Conservation (phyloP, 2,888 invertebrate genomes). For the Oxyscelio sp. region DNA sequence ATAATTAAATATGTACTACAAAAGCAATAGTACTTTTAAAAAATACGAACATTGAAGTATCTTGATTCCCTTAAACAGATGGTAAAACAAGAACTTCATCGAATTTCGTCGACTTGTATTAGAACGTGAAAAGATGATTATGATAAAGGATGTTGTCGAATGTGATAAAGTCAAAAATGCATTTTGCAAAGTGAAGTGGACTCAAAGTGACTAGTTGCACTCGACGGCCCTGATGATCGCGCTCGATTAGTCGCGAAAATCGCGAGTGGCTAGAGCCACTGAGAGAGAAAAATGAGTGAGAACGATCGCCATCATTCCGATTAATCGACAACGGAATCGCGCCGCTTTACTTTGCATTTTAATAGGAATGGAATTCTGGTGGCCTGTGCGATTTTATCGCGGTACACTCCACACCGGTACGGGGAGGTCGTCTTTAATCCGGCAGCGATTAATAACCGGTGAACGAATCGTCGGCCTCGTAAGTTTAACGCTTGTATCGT, state of each 20-base stretch:
- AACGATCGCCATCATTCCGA: slow-evolving; percentile 65
- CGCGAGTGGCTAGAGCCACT: slow-evolving; percentile 38
- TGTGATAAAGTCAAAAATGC: slow-evolving; percentile 51
- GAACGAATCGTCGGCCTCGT: slow-evolving; percentile 78
- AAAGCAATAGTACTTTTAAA: no score
- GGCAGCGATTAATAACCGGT: slow-evolving; percentile 82
- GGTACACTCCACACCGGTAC: slow-evolving; percentile 80
- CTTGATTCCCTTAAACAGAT: no score
- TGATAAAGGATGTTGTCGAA: slow-evolving; percentile 49
- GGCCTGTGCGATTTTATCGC: slow-evolving; percentile 76
- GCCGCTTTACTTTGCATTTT: slow-evolving; percentile 75
- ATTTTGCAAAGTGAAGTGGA: slow-evolving; percentile 38
- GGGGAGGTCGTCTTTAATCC: slow-evolving; percentile 81
- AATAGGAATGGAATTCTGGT: slow-evolving; percentile 78
- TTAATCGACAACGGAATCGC: slow-evolving; percentile 75
- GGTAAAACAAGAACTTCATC: no score
- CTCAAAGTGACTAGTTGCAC: slow-evolving; percentile 55
- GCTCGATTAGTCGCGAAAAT: slow-evolving; percentile 70
- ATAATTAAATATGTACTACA: no score
- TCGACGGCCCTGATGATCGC: slow-evolving; percentile 56
- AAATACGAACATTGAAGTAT: no score
- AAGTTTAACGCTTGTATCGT: slow-evolving; percentile 77
- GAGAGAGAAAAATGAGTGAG: slow-evolving; percentile 59
- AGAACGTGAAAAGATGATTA: slow-evolving; percentile 30
- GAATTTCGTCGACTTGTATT: no score